Evolutionary conservation across 2,888 invertebrate species (phyloP).

Genomic region (Homarus gammarus): DNA sequence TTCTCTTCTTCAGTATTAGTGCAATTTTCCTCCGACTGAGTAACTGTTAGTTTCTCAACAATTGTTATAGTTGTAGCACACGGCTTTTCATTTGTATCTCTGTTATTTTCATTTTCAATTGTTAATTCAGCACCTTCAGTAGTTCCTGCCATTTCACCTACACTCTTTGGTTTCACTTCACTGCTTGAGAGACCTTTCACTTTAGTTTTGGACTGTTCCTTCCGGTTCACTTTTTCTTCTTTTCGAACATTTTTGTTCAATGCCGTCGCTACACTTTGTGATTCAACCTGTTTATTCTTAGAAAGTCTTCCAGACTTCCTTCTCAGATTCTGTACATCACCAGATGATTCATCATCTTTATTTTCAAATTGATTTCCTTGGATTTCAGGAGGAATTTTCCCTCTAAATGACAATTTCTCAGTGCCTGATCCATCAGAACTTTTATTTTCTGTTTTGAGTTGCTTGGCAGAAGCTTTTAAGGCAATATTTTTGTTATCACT

Average conservation of each 20-base stretch:
- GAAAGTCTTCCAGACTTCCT: background rate
- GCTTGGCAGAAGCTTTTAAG: background rate
- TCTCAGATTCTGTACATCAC: background rate
- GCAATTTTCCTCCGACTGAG: background rate
- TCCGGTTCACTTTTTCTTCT: too few relatives aligned
- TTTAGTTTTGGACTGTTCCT: background rate
- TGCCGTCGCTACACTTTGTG: background rate
- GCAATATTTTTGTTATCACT: background rate
- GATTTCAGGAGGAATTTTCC: slow-evolving; percentile 1
- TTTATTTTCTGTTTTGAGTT: background rate
- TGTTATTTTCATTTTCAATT: background rate
- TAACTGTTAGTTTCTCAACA: background rate
- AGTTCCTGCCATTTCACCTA: background rate
- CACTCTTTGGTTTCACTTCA: background rate
- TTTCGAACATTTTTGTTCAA: background rate
- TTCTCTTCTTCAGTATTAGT: background rate
- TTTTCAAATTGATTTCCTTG: background rate
- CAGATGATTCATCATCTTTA: background rate
- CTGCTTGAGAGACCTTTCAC: background rate
- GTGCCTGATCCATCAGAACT: background rate
- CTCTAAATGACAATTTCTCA: background rate
- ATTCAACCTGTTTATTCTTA: background rate
- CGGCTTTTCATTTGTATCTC: background rate
- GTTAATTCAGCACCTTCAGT: background rate
- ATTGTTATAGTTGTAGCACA: background rate